Base-by-base conservation (phyloP, 35 echinoderm and acorn worm species). In the Apostichopus californicus region DNA sequence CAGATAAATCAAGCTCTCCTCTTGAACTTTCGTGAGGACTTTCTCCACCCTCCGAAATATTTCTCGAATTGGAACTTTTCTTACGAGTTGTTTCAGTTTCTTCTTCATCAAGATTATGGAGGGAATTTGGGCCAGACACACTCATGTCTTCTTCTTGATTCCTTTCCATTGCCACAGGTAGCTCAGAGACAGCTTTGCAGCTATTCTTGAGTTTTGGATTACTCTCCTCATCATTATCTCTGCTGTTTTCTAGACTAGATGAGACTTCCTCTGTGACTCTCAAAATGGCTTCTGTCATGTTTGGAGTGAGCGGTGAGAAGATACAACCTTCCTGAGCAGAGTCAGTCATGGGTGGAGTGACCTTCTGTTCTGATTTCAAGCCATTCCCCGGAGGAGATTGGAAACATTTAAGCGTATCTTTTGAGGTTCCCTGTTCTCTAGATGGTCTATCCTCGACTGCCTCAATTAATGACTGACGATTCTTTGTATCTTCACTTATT, bases 271-370 rank as follows among this genome's bases (percentile, higher is more conserved):
- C 91, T 63, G 91, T 92, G 12, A 46, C 80, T 18, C 78, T 21
- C 56, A 70, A 54, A n/a, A 92, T 85, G 1, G 80, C 80, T 70
- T 81, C 91, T 54, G 60, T 59, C 65, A 34, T 84, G 58, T 65
- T 83, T 26, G 78, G 91, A 54, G 78, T 92, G 5, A 92, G 57
- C 20, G 80, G 78, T 34, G 78, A 83, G 26, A 92, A 81, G 56
- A 83, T 26, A 60, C 57, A 58, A 13, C 21, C 25, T 54, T 81
- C 53, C 8, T 34, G 56, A 20, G 20, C 13, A 14, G 80, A 25
- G 23, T 22, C 57, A 9, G 59, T n/a, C 3, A 11, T 59, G 4
- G 78, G 21, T 85, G 78, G 58, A 54, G 57, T 84, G n/a, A 92
- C 80, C 54, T 57, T 57, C 24, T 8, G 0, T 18, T 77, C 18